Evolutionary conservation across 92 coral and sea anemone species (phyloP).

Genomic region (Meandrina meandrites): DNA sequence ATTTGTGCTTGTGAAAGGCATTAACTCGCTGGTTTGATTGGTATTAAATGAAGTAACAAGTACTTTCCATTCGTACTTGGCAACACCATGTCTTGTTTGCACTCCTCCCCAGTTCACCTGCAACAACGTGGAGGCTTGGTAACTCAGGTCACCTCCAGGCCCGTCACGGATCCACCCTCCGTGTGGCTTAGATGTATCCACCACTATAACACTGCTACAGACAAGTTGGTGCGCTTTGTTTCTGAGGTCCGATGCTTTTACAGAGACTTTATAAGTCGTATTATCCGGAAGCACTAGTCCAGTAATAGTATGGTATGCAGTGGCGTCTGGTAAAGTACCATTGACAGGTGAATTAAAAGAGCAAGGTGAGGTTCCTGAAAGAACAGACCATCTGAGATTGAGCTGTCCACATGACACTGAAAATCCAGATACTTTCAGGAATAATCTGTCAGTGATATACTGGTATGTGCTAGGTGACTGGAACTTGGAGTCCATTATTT

Average conservation of each 20-base stretch:
- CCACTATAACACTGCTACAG: conserved; percentile 62
- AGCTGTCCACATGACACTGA: conserved; percentile 62
- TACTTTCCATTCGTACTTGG: conserved; percentile 75
- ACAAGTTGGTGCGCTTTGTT: conserved; percentile 43
- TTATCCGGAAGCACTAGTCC: conserved; percentile 58
- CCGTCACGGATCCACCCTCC: conserved; percentile 91
- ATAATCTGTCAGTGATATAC: conserved; percentile 52
- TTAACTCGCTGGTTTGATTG: conserved; percentile 35
- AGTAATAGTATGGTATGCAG: conserved; percentile 41
- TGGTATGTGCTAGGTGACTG: conserved; percentile 45
- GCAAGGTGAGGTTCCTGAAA: not conserved
- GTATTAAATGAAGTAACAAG: conserved; percentile 45
- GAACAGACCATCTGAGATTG: not conserved
- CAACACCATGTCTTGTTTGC: conserved; percentile 73
- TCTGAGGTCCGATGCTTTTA: conserved; percentile 71
- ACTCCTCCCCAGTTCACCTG: conserved; percentile 92
- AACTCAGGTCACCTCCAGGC: conserved; percentile 60
- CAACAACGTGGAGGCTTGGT: conserved; percentile 67
- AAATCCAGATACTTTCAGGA: conserved; percentile 64
- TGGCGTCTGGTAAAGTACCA: not conserved
- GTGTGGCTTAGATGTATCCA: conserved; percentile 81
- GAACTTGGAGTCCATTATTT: not conserved
- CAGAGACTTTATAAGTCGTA: conserved; percentile 71
- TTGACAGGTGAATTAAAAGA: not conserved
- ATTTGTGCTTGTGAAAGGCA: conserved; percentile 56